These are phyloP conservation scores for Altica lythri DNA, from an alignment of 2,888 invertebrate genomes.

Conservation along the genomic window DNA sequence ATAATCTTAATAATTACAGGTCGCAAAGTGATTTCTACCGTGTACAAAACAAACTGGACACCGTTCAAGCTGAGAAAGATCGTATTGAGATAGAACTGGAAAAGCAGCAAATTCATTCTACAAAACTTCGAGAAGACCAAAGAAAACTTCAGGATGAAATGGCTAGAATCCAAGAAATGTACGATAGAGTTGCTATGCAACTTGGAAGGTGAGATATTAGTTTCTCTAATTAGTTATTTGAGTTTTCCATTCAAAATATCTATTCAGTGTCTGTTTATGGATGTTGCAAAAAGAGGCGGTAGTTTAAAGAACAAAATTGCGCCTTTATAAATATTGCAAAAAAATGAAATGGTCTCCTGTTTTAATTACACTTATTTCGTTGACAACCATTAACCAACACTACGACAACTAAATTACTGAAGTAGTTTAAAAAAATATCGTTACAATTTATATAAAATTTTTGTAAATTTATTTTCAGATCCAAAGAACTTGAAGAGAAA, in stretches of 20 bases:
- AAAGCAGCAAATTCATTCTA: conserved; percentile 77
- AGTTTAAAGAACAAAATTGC: too few relatives aligned
- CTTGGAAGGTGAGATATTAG: conserved; percentile 58
- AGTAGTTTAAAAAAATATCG: too few relatives aligned
- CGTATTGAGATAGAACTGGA: conserved; percentile 84
- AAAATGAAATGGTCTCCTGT: too few relatives aligned
- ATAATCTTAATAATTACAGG: conserved; percentile 63
- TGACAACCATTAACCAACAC: too few relatives aligned
- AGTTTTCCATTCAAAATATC: too few relatives aligned
- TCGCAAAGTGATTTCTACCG: conserved; percentile 89
- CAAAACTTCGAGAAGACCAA: conserved; percentile 83
- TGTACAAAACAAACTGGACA: conserved; percentile 85
- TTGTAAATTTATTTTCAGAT: conserved; percentile 57
- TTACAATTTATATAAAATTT: too few relatives aligned
- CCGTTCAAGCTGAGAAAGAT: conserved; percentile 85
- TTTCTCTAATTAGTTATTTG: not conserved
- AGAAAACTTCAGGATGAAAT: conserved; percentile 87
- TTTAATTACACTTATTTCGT: too few relatives aligned
- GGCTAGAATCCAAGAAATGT: conserved; percentile 84
- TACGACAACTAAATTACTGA: too few relatives aligned
- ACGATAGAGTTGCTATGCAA: conserved; percentile 84
- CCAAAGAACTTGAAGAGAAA: conserved; percentile 90
- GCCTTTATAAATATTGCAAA: too few relatives aligned
- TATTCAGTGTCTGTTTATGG: too few relatives aligned
- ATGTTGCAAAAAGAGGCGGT: too few relatives aligned